Evolutionary conservation across 2,797 vertebrate species (phyloP).

Genomic region (Myiothlypis coronata): DNA sequence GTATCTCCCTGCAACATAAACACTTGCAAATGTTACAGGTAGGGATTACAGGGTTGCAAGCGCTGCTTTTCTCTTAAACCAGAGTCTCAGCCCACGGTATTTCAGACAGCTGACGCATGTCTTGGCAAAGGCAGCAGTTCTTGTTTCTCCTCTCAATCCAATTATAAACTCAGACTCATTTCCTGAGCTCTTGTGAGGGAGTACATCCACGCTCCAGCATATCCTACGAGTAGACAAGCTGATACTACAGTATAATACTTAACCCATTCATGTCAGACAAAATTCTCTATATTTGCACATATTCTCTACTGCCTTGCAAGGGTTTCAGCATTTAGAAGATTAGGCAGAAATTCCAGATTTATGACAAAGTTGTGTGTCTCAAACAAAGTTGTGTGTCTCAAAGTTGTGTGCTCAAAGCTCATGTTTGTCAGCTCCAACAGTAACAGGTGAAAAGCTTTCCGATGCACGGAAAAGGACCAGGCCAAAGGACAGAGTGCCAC

Average conservation of each 20-base stretch:
- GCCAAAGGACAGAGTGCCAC: neutral
- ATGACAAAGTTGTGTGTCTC: neutral
- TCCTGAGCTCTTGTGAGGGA: neutral
- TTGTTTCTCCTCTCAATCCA: neutral
- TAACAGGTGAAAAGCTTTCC: neutral
- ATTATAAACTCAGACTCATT: slow-evolving; percentile 38
- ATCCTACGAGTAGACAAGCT: neutral
- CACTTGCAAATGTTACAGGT: neutral
- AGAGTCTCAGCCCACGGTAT: neutral
- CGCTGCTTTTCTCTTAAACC: neutral
- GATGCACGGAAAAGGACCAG: neutral
- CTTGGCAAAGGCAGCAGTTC: neutral
- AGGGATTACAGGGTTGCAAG: neutral
- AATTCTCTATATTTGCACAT: neutral
- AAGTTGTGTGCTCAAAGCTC: neutral
- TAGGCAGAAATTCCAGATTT: neutral
- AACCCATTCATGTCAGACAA: neutral
- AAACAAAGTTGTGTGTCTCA: neutral
- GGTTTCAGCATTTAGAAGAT: neutral
- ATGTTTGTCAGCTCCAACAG: neutral
- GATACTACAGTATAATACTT: neutral
- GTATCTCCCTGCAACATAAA: neutral
- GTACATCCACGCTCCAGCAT: neutral
- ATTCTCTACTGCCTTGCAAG: neutral
- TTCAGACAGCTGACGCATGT: neutral